Percentiles rank a stretch among this genome's conserved stretches.
phyloP scores from a whole-genome alignment of 64 coral and sea anemone genomes.

The Dendronephthya gigantea region DNA sequence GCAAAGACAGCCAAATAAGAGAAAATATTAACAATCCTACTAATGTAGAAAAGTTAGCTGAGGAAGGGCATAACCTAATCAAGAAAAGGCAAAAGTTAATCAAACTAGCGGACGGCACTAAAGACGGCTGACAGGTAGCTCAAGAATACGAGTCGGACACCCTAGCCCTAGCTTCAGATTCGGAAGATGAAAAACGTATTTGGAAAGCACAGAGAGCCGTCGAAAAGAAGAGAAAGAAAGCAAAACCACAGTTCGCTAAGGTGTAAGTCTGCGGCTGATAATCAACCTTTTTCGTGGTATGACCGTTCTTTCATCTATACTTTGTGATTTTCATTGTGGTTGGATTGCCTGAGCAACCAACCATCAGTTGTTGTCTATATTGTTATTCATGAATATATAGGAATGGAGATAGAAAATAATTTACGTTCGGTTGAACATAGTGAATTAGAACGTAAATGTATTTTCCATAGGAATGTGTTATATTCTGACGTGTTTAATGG shows the following conservation, averaged over 20 bases:
- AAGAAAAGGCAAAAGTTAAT: slow-evolving; percentile 26
- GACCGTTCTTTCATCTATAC: background rate
- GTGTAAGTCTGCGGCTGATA: background rate
- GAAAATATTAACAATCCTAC: background rate
- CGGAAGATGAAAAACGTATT: slow-evolving; percentile 15
- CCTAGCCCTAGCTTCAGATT: background rate
- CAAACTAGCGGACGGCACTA: background rate
- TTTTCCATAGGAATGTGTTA: too few species aligned
- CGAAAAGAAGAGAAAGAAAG: slow-evolving; percentile 5
- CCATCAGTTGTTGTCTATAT: too few species aligned
- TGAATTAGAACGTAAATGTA: background rate
- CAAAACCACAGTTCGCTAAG: background rate
- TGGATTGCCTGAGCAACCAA: too few species aligned
- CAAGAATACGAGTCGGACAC: slow-evolving; percentile 11
- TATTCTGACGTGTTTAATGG: too few species aligned
- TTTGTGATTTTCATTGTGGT: background rate
- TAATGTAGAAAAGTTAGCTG: background rate
- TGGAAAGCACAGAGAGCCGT: background rate
- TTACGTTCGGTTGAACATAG: too few species aligned
- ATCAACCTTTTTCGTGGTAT: slow-evolving; percentile 5
- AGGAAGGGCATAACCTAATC: background rate
- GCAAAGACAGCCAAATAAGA: background rate
- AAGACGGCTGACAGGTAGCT: background rate
- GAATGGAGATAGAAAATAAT: too few species aligned
- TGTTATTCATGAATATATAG: too few species aligned